Conservation (phyloP, 1,140 invertebrate genomes). For the Elysia chlorotica region DNA sequence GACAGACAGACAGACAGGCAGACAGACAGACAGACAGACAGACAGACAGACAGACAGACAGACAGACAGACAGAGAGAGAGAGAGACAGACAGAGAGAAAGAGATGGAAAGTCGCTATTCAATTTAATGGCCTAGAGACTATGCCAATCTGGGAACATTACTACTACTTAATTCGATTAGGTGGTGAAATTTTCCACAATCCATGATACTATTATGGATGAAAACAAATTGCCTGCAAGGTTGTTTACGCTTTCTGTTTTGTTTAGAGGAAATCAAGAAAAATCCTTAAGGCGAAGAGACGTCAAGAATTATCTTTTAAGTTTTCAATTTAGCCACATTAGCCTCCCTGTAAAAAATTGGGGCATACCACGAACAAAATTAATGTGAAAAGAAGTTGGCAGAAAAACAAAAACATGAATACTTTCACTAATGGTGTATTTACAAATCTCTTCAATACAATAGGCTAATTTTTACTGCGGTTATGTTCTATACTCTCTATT, state of each 20-base stretch:
- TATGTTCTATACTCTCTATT: no score
- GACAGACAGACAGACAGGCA: conserved; percentile 20
- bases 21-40: conserved; percentile 12
- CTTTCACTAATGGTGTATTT: no score
- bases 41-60: conserved; percentile 8
- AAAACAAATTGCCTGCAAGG: not conserved
- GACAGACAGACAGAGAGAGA: conserved; percentile 8
- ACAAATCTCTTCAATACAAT: no score
- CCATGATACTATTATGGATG: not conserved
- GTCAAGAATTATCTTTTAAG: not conserved
- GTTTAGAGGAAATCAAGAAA: not conserved
- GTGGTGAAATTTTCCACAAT: not conserved
- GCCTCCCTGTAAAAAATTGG: not conserved
- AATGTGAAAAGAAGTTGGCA: not conserved
- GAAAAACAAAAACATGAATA: not conserved
- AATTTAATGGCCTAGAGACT: not conserved
- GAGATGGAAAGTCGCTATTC: not conserved
- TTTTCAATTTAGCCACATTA: not conserved
- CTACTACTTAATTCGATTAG: not conserved
- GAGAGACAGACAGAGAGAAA: conserved; percentile 7
- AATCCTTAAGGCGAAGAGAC: not conserved
- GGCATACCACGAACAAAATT: no score
- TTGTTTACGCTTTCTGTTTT: no score
- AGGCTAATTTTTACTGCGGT: no score
- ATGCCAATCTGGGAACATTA: not conserved